Percentiles rank a stretch among this genome's conserved stretches.
Conservation (phyloP, 2,797 vertebrate genomes). For the Galago senegalensis region DNA sequence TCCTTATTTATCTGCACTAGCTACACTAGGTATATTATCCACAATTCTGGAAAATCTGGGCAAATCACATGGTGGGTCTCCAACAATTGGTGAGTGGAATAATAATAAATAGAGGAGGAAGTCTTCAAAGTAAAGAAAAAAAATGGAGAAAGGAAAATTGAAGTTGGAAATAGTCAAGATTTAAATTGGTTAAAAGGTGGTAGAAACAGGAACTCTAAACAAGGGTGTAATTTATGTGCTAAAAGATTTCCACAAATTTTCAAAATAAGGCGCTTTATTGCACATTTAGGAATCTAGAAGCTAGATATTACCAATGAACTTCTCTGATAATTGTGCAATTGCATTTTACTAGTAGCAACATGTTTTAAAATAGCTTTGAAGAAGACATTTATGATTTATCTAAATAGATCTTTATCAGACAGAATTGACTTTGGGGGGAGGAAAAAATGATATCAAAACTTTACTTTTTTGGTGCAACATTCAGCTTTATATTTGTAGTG, state of each 20-base stretch:
- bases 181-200: neutral
- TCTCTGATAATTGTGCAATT: neutral
- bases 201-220: neutral
- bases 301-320: slow-evolving; percentile 14
- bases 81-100: neutral
- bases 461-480: slow-evolving; percentile 70
- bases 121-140: neutral
- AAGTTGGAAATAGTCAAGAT: neutral
- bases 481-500: slow-evolving; percentile 63
- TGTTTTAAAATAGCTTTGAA: slow-evolving; percentile 26
- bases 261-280: slow-evolving; percentile 43
- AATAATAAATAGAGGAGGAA: neutral
- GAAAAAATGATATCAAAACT: slow-evolving; percentile 41
- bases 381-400: neutral
- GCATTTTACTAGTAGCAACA: neutral
- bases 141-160: neutral
- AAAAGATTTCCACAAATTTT: neutral
- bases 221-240: neutral
- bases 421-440: neutral
- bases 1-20: neutral
- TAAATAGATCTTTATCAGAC: slow-evolving; percentile 8
- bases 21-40: neutral
- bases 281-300: neutral
- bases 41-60: neutral
- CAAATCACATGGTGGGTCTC: neutral